phyloP scores from a whole-genome alignment of 1,140 invertebrate species.

The Bathynomus jamesi region DNA sequence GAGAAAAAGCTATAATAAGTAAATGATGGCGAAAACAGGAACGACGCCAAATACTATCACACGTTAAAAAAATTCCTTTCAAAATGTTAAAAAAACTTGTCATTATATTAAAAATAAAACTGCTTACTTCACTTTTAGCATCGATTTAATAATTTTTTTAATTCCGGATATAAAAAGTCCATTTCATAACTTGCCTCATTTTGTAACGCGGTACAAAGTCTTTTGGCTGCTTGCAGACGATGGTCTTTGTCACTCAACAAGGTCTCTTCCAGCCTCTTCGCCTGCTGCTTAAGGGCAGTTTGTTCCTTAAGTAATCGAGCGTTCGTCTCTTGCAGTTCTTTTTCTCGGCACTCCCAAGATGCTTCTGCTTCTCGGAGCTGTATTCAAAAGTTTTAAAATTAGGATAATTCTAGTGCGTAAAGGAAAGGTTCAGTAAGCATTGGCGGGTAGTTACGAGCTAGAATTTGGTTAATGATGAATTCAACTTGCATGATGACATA shows the following conservation, averaged over 20 bases:
- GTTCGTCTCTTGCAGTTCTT: conserved; percentile 23
- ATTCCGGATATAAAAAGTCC: no score
- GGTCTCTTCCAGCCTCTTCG: conserved; percentile 28
- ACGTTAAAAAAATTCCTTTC: no score
- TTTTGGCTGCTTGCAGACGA: conserved; percentile 21
- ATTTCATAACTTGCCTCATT: conserved; percentile 20
- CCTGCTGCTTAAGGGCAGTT: conserved; percentile 17
- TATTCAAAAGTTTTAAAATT: not conserved
- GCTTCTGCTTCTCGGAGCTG: conserved; percentile 21
- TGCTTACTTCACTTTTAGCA: no score
- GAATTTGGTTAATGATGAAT: no score
- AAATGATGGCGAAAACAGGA: not conserved
- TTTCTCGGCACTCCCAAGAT: conserved; percentile 13
- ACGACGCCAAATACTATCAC: no score
- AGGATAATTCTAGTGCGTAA: not conserved
- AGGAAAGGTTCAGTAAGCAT: not conserved
- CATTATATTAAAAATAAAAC: not conserved
- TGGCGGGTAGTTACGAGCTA: not conserved
- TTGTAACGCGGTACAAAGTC: conserved; percentile 25
- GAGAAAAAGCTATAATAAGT: not conserved
- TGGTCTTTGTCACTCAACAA: conserved; percentile 33
- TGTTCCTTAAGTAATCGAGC: conserved; percentile 15
- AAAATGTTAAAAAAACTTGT: no score
- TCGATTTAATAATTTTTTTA: no score
- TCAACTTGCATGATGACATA: no score